phyloP scores from a whole-genome alignment of 2,113 vertebrate species.

The Axis porcinus region DNA sequence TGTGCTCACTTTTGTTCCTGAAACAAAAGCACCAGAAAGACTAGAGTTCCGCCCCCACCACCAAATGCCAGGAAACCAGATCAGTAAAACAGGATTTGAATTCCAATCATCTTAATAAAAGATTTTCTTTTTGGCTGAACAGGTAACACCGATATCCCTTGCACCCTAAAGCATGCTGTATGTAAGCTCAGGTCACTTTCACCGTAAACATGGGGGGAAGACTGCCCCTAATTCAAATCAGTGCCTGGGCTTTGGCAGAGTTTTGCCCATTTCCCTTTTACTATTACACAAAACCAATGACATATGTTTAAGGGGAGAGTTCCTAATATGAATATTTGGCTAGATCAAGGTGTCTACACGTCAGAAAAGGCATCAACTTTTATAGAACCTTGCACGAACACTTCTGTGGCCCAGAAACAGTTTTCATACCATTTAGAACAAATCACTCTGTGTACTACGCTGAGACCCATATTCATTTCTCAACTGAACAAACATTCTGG shows the following conservation, averaged over 20 bases:
- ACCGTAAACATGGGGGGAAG: neutral
- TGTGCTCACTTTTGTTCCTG: slow-evolving; percentile 29
- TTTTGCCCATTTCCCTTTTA: neutral
- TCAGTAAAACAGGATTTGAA: slow-evolving; percentile 24
- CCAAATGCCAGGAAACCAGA: slow-evolving; percentile 1
- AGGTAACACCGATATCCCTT: neutral
- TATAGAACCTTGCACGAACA: neutral
- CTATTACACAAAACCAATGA: neutral
- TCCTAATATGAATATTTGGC: neutral
- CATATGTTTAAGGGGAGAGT: neutral
- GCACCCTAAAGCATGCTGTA: neutral
- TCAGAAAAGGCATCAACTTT: slow-evolving; percentile 29
- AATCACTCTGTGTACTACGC: slow-evolving; percentile 33
- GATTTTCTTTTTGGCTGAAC: neutral
- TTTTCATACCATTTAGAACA: slow-evolving; percentile 40
- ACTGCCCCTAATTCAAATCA: neutral
- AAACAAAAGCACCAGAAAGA: slow-evolving; percentile 5
- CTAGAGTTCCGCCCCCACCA: neutral
- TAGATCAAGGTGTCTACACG: neutral
- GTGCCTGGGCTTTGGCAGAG: neutral
- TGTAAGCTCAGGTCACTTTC: neutral
- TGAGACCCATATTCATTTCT: slow-evolving; percentile 67
- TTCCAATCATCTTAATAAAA: neutral
- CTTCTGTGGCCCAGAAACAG: slow-evolving; percentile 41
- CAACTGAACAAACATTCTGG: slow-evolving; percentile 52